Percentiles rank a stretch among this genome's conserved stretches.
Conservation (phyloP, 2,113 vertebrate species). For the Paramisgurnus dabryanus region DNA sequence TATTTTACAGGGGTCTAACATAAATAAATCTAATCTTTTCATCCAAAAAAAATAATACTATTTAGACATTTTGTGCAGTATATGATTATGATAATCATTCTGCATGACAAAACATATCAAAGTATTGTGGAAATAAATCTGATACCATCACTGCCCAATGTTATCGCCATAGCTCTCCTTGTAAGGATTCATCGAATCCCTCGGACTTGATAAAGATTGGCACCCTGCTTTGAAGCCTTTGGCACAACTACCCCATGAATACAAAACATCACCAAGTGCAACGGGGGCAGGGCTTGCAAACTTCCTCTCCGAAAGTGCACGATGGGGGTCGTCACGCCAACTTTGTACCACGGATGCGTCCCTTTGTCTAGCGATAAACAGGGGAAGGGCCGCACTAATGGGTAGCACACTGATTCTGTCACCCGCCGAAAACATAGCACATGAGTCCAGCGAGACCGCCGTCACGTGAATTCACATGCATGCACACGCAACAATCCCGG, state of each 20-base stretch:
- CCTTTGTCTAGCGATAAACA: constrained; percentile 65
- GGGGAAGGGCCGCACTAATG: constrained; percentile 67
- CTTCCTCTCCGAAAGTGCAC: constrained; percentile 44
- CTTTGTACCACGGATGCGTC: constrained; percentile 64
- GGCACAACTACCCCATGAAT: constrained; percentile 74
- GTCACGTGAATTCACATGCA: constrained; percentile 43
- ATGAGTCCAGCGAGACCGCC: constrained; percentile 58
- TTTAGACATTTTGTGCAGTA: background rate
- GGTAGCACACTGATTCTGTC: constrained; percentile 74
- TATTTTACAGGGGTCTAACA: too few species aligned
- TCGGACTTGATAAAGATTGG: constrained; percentile 40
- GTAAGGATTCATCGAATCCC: constrained; percentile 2
- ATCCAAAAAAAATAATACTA: too few species aligned
- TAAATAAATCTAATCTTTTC: too few species aligned
- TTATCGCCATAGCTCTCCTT: background rate
- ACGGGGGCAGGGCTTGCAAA: constrained; percentile 50
- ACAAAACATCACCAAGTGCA: constrained; percentile 61
- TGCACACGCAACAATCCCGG: constrained; percentile 42
- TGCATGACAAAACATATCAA: background rate
- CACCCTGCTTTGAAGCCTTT: constrained; percentile 51
- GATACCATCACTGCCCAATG: background rate
- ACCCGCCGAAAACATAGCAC: constrained; percentile 62
- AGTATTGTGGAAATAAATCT: background rate
- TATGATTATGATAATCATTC: constrained; percentile 7
- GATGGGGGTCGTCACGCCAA: constrained; percentile 75